Evolutionary conservation across 1,140 invertebrate species (phyloP), one percentile per base, ranked within the genome.

Genomic region (Telenomus remus): DNA sequence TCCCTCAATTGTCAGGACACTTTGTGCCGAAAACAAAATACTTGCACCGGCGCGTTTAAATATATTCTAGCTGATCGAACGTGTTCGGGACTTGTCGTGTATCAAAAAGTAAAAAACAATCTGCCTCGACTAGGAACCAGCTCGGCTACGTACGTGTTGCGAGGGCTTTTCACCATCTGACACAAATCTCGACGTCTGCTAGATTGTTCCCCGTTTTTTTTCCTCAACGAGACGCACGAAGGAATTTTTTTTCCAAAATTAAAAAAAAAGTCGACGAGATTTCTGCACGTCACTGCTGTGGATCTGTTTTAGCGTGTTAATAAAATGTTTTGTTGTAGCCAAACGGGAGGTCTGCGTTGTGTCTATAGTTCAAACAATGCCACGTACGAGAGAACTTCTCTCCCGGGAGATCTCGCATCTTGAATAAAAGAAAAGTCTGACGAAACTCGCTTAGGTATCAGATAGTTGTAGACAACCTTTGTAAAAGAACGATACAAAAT

Each of bases 361-460:
- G 55, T 55, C 43, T 73, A 49, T 59, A 49, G 46, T 46, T 66
- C 44, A 57, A 51, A 75, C 51, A 57, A 68, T 63, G 57, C 51
- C 63, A 63, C 61, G 63, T 39, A 63, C 39, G 51, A 57, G 57
- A 39, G 2, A 39, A 39, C 9, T 9, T 39, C 44, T 53, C 44
- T 53, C 46, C 47, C 35, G 39, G 56, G 39, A 74, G 61, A 74
- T 50, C 14, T 63, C 39, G 46, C 51, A 57, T 68, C 57, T 68
- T 63, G 53, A 75, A 55, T 68, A 19, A 13, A 44, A 51, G 57
- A 63, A 56, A 68, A 55, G 66, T 61, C 63, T 66, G 66, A 63
- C 61, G 51, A 61, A 68, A 57, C 39, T 63, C 42, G 51, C 70
- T 66, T 66, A 57, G 63, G 59, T 75, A 55, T 63, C 57, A 53